phyloP scores from a whole-genome alignment of 2,113 vertebrate species.

The Oncorhynchus keta region DNA sequence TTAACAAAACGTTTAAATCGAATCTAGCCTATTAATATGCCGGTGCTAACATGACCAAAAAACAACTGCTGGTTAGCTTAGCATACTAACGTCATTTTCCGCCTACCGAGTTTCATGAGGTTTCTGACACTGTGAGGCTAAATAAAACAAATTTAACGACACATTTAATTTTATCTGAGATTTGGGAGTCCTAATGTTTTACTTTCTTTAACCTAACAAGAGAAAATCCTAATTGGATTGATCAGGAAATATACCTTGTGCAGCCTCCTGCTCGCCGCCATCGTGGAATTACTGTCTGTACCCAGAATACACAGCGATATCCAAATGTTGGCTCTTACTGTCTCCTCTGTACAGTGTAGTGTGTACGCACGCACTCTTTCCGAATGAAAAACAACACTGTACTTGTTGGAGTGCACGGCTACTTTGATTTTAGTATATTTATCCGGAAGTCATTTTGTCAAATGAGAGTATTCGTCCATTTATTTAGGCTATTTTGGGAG shows the following conservation, averaged over 20 bases:
- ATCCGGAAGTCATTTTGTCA: too few relatives aligned
- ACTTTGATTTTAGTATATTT: too few relatives aligned
- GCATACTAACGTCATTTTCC: neutral
- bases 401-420: too few relatives aligned
- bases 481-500: too few relatives aligned
- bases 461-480: too few relatives aligned
- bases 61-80: neutral
- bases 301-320: conserved; percentile 76
- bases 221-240: conserved; percentile 10
- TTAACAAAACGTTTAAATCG: neutral
- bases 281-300: conserved; percentile 78
- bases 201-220: neutral
- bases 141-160: neutral
- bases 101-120: neutral
- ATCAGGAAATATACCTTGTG: conserved; percentile 78
- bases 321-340: neutral
- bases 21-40: neutral
- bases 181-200: neutral
- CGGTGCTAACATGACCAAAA: neutral
- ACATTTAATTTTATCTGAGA: neutral
- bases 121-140: neutral
- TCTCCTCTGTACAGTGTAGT: too few relatives aligned
- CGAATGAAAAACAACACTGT: too few relatives aligned
- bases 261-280: conserved; percentile 87
- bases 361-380: too few relatives aligned